Evolutionary conservation across 2,888 invertebrate genomes (phyloP), one percentile per base, ranked within the genome.

Genomic region (Pocota personata): DNA sequence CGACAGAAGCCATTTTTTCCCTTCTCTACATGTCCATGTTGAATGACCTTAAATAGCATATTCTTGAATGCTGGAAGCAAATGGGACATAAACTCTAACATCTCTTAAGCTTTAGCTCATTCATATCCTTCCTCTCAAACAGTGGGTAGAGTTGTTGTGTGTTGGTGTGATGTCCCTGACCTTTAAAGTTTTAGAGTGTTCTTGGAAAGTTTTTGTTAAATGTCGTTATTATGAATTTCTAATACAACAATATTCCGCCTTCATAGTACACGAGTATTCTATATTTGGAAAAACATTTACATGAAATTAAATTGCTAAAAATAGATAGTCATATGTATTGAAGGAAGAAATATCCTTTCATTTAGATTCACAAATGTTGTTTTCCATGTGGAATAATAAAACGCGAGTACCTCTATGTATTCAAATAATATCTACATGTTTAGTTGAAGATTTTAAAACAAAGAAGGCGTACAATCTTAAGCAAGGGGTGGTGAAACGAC

Each of bases 31-130:
- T 48, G 62, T 19, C 14, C 40, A 62, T 10, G 4, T 73, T 32
- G 52, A 52, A 62, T 43, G 62, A 6, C 50, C 21, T n/a, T 40
- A 73, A 62, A 50, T 52, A 16, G 30, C 21, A 72, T 10, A 37
- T 37, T 37, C 3, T 24, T 37, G 37, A 37, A 43, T 43, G 72
- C 16, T 21, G n/a, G 21, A 30, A 62, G 62, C 27, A 64, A 27
- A 57, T 71, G 57, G 46, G 21, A 43, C 14, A 57, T 21, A 71
- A 57, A 57, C 48, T 60, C n/a, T 24, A n/a, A 58, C 55, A 24
- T 40, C 37, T 55, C 40, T 50, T 24, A 50, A 12, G 50, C 4
- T 27, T 27, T 8, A 37, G 3, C n/a, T 19, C 57, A 35, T 72
- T 52, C 43, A 50, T 37, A 50, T 60, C 14, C 52, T 6, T 37